Evolutionary conservation across 23 tunicate genomes (phyloP), one percentile per base, ranked within the genome.

Genomic region (Oikopleura vanhoeffeni): DNA sequence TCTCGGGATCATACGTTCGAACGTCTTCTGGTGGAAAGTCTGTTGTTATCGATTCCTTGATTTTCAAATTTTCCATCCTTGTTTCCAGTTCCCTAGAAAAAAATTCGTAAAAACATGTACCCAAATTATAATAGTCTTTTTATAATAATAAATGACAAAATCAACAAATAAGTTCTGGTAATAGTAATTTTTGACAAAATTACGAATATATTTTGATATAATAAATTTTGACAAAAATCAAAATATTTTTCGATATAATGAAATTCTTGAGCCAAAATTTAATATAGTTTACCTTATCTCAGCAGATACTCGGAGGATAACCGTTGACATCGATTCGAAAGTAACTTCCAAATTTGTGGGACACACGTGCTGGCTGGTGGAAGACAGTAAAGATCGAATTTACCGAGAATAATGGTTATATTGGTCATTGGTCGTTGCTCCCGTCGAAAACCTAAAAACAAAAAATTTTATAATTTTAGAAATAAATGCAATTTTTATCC

Each of bases 221-320:
- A n/a, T n/a, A n/a, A n/a, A n/a, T n/a, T n/a, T n/a, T n/a, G n/a
- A n/a, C n/a, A n/a, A n/a, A n/a, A n/a, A n/a, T n/a, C n/a, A n/a
- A n/a, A n/a, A n/a, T n/a, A n/a, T n/a, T n/a, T n/a, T n/a, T n/a
- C n/a, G n/a, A n/a, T n/a, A n/a, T n/a, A n/a, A n/a, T n/a, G n/a
- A n/a, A n/a, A n/a, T n/a, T n/a, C n/a, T n/a, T n/a, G n/a, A n/a
- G n/a, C n/a, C n/a, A n/a, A n/a, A n/a, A n/a, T n/a, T n/a, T n/a
- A n/a, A n/a, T n/a, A n/a, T n/a, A n/a, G n/a, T 90, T 93, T 27
- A 90, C 99, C 84, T 91, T 90, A 41, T 95, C 99, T 95, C 99
- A 34, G 99, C 99, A 33, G 96, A 88, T 0, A 95, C 99, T 0
- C 90, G 85, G 57, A 95, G 76, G 67, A 95, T 95, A n/a, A 0